Evolutionary conservation across 2,797 vertebrate genomes (phyloP).

Genomic region (Meriones psammophilus): DNA sequence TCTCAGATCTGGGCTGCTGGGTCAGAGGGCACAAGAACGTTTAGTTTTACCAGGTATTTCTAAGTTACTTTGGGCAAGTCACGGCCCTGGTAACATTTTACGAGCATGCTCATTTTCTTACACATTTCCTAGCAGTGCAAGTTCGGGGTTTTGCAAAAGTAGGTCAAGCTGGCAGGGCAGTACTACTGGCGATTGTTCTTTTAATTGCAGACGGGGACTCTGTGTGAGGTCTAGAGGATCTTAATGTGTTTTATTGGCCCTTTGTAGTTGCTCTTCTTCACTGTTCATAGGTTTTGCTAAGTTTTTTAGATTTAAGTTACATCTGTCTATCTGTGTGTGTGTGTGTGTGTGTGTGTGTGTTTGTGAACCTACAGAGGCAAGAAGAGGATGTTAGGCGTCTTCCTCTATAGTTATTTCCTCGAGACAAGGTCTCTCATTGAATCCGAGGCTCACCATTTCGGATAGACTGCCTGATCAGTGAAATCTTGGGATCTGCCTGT

Average conservation of each 20-base stretch:
- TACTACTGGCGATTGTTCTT: not conserved
- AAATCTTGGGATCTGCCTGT: not conserved
- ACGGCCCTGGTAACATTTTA: not conserved
- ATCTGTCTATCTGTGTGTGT: not conserved
- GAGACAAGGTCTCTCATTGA: not conserved
- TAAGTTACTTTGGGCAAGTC: conserved; percentile 48
- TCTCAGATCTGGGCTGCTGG: conserved; percentile 11
- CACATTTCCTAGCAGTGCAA: conserved; percentile 46
- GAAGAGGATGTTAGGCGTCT: not conserved
- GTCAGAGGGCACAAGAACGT: conserved; percentile 21
- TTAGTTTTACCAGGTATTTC: conserved; percentile 50
- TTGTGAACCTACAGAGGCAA: not conserved
- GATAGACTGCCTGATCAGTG: not conserved
- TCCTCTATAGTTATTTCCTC: not conserved
- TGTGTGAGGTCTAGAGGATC: not conserved
- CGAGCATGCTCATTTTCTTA: conserved; percentile 11
- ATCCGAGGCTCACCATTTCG: not conserved
- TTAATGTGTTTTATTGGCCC: not conserved
- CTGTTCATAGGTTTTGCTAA: conserved; percentile 21
- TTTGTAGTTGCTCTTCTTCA: not conserved
- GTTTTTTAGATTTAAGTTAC: conserved; percentile 14
- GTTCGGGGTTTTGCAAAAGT: conserved; percentile 31
- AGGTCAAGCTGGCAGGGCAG: conserved; percentile 5
- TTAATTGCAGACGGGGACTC: not conserved
- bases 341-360: not conserved